These are phyloP conservation scores for Strigamia maritima DNA, from an alignment of 2,888 invertebrate species.

Conservation along the genomic window DNA sequence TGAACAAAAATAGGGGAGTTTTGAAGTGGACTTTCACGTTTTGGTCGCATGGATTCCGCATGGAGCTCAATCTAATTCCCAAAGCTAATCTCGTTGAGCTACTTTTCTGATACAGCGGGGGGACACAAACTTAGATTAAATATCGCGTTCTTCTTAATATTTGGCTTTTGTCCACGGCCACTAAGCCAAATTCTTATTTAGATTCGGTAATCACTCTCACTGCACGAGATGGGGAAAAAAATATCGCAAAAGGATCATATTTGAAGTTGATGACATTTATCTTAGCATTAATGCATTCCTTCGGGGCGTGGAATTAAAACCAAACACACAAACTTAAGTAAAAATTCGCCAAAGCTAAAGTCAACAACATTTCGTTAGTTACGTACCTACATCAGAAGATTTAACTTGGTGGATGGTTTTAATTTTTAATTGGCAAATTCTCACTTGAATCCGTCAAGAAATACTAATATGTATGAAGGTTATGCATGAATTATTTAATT, in stretches of 20 bases:
- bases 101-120: slow-evolving; percentile 6
- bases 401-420: too few relatives aligned
- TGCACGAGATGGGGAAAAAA: too few relatives aligned
- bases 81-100: slow-evolving; percentile 2
- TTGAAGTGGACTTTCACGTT: neutral
- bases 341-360: neutral
- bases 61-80: neutral
- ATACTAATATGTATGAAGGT: neutral
- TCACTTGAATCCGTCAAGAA: neutral
- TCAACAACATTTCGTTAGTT: neutral
- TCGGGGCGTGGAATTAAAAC: neutral
- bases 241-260: neutral
- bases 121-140: slow-evolving; percentile 1
- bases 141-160: neutral
- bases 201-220: neutral
- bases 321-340: neutral
- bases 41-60: neutral
- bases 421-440: neutral
- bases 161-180: neutral
- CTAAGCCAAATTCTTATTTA: neutral
- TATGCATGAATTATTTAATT: neutral
- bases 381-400: neutral
- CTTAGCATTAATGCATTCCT: neutral
- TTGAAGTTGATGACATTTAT: neutral
- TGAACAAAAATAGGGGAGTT: neutral